Evolutionary conservation across 2,797 vertebrate genomes (phyloP).

Genomic region (Rhyacichthys aspro): DNA sequence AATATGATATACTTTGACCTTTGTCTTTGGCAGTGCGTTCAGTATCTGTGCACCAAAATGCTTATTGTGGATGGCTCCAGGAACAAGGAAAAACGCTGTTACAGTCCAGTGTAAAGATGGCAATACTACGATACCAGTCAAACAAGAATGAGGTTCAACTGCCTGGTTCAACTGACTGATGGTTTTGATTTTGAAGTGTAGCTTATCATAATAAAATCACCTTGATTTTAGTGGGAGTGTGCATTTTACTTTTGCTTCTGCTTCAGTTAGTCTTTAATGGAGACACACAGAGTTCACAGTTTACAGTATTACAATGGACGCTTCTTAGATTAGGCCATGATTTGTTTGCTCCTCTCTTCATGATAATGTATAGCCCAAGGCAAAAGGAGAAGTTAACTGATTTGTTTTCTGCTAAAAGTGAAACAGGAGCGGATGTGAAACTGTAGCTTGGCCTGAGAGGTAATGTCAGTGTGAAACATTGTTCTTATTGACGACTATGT

Average conservation of each 20-base stretch:
- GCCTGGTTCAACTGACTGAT: conserved; percentile 2
- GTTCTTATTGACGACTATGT: too few relatives aligned
- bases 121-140: conserved; percentile 1
- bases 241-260: neutral
- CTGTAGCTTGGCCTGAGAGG: neutral
- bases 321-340: neutral
- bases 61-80: conserved; percentile 45
- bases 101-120: neutral
- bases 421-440: neutral
- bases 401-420: conserved; percentile 4
- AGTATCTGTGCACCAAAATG: conserved; percentile 27
- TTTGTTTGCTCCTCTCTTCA: conserved; percentile 1
- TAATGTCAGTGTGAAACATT: too few relatives aligned
- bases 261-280: neutral
- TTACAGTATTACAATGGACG: neutral
- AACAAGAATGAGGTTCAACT: conserved; percentile 25
- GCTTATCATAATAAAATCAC: neutral
- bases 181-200: neutral
- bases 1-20: conserved; percentile 45
- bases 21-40: conserved; percentile 29
- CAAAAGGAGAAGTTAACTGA: conserved; percentile 1
- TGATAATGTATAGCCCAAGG: neutral
- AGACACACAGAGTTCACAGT: neutral
- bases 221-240: neutral
- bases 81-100: conserved; percentile 56